Base-by-base conservation (phyloP, 2,888 invertebrate species). In the Ichneumoninae sp. region DNA sequence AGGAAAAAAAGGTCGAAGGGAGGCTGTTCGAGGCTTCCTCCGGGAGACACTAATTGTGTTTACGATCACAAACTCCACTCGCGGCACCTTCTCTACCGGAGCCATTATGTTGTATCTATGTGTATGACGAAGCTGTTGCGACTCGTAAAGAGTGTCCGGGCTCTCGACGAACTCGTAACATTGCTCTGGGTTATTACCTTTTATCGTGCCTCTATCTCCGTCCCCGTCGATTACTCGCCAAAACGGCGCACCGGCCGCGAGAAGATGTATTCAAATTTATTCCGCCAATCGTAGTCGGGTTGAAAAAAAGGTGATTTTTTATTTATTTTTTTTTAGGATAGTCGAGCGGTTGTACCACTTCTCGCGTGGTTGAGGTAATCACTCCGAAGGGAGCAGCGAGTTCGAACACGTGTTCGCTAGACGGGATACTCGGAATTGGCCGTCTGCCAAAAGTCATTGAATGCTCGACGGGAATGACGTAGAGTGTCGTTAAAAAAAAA, bases 41-140 rank as follows among this genome's bases (percentile, higher is more conserved):
- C 79, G 81, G 76, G 81, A 88, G 91, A 91, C 92, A 87, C 89
- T 92, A 91, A 92, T 91, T 92, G 89, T 91, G 87, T 92, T 91
- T 92, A 91, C 91, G 91, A 91, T 88, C 89, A 63, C 33, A 63
- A 47, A 87, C 78, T 82, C 86, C 86, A 82, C 86, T 85, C 77
- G 86, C 86, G 85, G 60, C 83, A 87, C 87, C 82, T 74, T 81
- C 74, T 50, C 77, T 47, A 47, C 60, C 66, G 57, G 19, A 47
- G 1, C 50, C 40, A 10, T 60, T 54, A 13, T 33, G 40, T 75
- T 47, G 69, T 57, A 57, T 70, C 65, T 71, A 71, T 76, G 54
- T 52, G 60, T 33, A 54, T 75, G 66, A 79, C 78, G 75, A 73
- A 65, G 71, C 57, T 66, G 63, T 54, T 79, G 75, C 65, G 30